Evolutionary conservation across 1,140 invertebrate genomes (phyloP).

Genomic region (Drosophila serrata): DNA sequence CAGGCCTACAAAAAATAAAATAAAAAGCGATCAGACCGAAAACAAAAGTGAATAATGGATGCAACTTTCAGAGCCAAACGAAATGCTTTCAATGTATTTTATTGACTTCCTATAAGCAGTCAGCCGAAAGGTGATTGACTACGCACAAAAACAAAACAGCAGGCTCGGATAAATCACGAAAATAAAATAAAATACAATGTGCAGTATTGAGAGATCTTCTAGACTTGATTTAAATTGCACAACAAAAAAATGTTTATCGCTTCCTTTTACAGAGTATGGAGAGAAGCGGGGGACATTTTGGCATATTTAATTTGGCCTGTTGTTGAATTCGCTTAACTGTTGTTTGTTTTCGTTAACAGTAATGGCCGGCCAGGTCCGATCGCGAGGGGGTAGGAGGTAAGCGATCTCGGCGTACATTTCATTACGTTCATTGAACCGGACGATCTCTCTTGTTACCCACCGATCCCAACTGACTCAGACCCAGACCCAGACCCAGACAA

Average conservation of each 20-base stretch:
- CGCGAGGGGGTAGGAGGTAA: background rate
- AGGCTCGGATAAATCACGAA: conserved; percentile 20
- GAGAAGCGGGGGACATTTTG: conserved; percentile 31
- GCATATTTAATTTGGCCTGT: conserved; percentile 64
- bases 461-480: conserved; percentile 40
- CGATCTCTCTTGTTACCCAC: conserved; percentile 48
- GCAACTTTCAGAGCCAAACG: conserved; percentile 49
- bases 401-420: conserved; percentile 49
- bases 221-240: conserved; percentile 57
- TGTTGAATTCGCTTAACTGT: conserved; percentile 71
- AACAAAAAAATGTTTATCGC: conserved; percentile 45
- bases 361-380: conserved; percentile 52
- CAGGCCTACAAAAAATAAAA: conserved; percentile 35
- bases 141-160: conserved; percentile 47
- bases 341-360: conserved; percentile 81
- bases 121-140: conserved; percentile 77
- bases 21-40: conserved; percentile 30
- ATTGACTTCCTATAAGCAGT: conserved; percentile 78
- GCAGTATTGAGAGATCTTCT: conserved; percentile 61
- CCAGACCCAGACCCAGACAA: conserved; percentile 51
- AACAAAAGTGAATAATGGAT: conserved; percentile 59
- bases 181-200: conserved; percentile 30
- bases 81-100: conserved; percentile 63
- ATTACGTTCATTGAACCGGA: conserved; percentile 77
- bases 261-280: conserved; percentile 69